These are phyloP conservation scores for Eira barbara DNA, from an alignment of 2,113 vertebrate species.

Conservation along the genomic window DNA sequence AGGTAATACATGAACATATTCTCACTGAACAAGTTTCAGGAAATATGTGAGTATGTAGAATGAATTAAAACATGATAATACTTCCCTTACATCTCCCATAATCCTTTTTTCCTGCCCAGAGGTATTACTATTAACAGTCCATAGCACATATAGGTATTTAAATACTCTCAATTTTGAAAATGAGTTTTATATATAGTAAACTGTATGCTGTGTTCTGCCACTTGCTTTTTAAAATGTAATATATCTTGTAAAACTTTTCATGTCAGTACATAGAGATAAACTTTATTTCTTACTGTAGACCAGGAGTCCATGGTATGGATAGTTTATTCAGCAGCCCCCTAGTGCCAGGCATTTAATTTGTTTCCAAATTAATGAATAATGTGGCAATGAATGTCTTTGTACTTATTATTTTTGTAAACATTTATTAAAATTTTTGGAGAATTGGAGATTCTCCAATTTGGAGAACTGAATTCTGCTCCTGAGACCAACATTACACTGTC, in stretches of 20 bases:
- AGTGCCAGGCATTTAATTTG: not conserved
- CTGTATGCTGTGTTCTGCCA: not conserved
- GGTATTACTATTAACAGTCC: not conserved
- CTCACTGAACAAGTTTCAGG: not conserved
- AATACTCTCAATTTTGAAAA: not conserved
- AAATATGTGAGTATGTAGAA: not conserved
- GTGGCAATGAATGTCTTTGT: not conserved
- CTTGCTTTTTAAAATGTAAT: not conserved
- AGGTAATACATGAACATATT: not conserved
- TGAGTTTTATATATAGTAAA: not conserved
- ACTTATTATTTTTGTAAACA: not conserved
- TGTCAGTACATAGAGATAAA: not conserved
- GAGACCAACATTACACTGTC: not conserved
- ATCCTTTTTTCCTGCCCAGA: not conserved
- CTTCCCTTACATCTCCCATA: not conserved
- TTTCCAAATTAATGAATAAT: not conserved
- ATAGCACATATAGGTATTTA: not conserved
- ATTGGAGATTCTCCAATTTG: no score
- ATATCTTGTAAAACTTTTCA: slow-evolving; percentile 11
- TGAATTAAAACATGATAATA: not conserved
- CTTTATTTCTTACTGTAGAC: not conserved
- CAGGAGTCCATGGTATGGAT: not conserved
- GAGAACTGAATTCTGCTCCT: not conserved
- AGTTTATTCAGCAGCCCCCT: not conserved
- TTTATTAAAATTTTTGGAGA: not conserved